phyloP scores from a whole-genome alignment of 2,113 vertebrate species.

The Pterophyllum scalare region DNA sequence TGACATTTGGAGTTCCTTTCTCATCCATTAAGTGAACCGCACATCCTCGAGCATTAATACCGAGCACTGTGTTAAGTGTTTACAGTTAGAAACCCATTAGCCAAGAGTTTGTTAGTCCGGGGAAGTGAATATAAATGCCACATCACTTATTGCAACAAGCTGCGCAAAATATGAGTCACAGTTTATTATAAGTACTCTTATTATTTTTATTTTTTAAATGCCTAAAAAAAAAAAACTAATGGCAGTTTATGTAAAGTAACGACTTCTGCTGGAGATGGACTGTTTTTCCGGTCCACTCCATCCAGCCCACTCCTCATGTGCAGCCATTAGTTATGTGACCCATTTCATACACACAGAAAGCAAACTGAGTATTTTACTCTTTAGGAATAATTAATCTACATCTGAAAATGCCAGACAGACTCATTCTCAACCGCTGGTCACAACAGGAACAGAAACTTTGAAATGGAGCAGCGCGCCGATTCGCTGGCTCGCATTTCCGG shows the following conservation, averaged over 20 bases:
- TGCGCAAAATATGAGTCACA: not conserved
- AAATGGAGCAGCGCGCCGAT: not conserved
- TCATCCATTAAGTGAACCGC: slow-evolving; percentile 28
- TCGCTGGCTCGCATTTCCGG: not conserved
- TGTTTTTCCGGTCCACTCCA: not conserved
- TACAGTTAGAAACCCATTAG: not conserved
- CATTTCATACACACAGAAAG: not conserved
- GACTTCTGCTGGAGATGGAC: not conserved
- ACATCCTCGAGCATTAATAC: not conserved
- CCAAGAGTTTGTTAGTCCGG: not conserved
- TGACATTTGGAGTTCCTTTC: slow-evolving; percentile 54
- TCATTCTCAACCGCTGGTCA: not conserved
- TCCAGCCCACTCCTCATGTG: not conserved
- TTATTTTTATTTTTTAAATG: not conserved
- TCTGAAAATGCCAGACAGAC: not conserved
- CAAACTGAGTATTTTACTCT: not conserved
- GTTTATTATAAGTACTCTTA: not conserved
- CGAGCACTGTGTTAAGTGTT: not conserved
- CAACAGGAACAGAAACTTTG: not conserved
- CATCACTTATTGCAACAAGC: not conserved
- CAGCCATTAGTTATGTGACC: not conserved
- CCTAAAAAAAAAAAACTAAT: not conserved
- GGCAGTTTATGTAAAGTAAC: not conserved
- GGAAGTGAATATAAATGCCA: not conserved
- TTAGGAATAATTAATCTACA: fast-evolving